Percentiles rank a stretch among this genome's conserved stretches.
These are phyloP conservation scores for Momotus momota DNA, from an alignment of 2,797 vertebrate genomes.

Conservation along the genomic window DNA sequence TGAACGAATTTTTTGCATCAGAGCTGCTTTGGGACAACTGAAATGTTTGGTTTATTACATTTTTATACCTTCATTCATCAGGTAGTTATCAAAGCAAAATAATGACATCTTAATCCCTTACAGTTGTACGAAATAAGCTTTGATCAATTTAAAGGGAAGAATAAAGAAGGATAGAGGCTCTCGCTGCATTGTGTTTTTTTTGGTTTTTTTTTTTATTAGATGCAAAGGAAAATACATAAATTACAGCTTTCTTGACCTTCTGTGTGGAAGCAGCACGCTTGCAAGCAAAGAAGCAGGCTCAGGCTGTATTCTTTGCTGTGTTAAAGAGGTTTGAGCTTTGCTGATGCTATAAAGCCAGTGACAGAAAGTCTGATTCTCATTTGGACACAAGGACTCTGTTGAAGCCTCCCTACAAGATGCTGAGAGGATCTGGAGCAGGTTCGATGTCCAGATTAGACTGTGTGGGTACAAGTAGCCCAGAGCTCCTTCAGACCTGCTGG, in stretches of 20 bases:
- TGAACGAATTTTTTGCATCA: not conserved
- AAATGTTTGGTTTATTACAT: not conserved
- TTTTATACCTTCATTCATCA: not conserved
- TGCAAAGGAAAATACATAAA: not conserved
- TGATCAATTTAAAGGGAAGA: not conserved
- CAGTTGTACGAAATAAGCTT: not conserved
- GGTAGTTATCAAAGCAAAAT: not conserved
- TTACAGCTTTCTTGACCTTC: not conserved
- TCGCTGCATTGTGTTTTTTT: not conserved
- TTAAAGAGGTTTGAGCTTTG: not conserved
- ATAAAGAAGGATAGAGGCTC: not conserved
- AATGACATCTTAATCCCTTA: not conserved
- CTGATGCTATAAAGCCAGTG: not conserved
- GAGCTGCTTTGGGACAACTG: not conserved
- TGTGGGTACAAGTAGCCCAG: not conserved
- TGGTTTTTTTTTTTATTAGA: slow-evolving; percentile 2
- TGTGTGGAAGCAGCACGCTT: not conserved
- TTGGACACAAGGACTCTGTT: not conserved
- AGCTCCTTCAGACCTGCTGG: not conserved
- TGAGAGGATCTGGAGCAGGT: not conserved
- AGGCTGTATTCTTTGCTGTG: not conserved
- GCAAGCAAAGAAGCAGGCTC: not conserved
- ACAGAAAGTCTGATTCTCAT: not conserved
- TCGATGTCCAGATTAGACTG: not conserved
- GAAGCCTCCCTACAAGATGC: not conserved